A percentile compares a stretch with the other conserved stretches of the same genome.
Conservation (phyloP, 2,888 invertebrate genomes). For the Synanthedon myopaeformis region DNA sequence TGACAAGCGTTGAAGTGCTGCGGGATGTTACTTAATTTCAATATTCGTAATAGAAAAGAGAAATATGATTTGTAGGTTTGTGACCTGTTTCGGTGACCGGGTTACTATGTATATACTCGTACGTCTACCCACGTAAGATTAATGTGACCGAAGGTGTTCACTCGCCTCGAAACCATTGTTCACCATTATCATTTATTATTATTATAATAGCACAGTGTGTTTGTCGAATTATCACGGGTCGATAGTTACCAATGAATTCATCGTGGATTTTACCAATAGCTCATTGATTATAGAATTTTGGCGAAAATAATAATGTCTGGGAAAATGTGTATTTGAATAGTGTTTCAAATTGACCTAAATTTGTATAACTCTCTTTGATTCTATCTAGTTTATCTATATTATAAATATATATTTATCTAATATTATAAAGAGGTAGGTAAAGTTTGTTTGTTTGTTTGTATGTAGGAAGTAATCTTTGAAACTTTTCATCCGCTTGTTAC, state of each 20-base stretch:
- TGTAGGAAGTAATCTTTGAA: too few species aligned
- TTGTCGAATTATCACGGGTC: conserved; percentile 3
- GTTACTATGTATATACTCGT: conserved; percentile 7
- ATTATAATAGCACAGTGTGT: conserved; percentile 2
- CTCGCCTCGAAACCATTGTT: conserved; percentile 1
- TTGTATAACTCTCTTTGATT: too few species aligned
- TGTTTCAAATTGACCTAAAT: too few species aligned
- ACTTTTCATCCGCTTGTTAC: too few species aligned
- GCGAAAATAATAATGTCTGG: too few species aligned
- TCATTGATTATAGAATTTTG: too few species aligned
- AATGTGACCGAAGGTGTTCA: conserved; percentile 14
- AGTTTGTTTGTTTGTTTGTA: too few species aligned
- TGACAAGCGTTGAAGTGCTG: background rate
- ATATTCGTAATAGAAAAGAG: conserved; percentile 5
- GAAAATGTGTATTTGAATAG: too few species aligned
- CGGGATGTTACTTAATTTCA: background rate
- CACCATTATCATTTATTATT: conserved; percentile 4
- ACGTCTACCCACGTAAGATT: conserved; percentile 13
- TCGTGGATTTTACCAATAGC: background rate
- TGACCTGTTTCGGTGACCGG: conserved; percentile 16
- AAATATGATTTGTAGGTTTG: conserved; percentile 10
- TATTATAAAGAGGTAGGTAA: too few species aligned
- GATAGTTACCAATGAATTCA: conserved; percentile 2
- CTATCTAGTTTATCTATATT: too few species aligned
- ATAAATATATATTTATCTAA: too few species aligned